phyloP scores from a whole-genome alignment of 2,113 vertebrate species.

The Neolamprologus toae region DNA sequence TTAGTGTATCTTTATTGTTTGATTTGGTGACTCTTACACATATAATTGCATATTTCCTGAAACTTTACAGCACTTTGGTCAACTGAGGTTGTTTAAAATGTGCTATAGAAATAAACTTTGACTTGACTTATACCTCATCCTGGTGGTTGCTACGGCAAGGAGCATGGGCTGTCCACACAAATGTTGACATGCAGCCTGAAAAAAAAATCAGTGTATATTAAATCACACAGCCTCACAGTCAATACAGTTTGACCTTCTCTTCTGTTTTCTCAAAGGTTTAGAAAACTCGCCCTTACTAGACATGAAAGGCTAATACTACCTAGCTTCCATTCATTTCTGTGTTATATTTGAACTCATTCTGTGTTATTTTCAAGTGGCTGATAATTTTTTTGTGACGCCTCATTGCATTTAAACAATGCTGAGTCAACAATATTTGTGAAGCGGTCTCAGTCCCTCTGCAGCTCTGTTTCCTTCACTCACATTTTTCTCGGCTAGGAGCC shows the following conservation, averaged over 20 bases:
- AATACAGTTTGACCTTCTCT: not conserved
- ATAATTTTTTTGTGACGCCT: not conserved
- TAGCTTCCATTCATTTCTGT: not conserved
- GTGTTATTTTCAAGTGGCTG: not conserved
- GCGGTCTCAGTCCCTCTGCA: not conserved
- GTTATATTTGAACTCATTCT: not conserved
- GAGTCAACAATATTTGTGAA: constrained; percentile 14
- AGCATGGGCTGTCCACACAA: not conserved
- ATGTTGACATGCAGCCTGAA: not conserved
- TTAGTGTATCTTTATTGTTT: not conserved
- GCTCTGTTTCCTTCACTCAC: not conserved
- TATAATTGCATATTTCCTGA: not conserved
- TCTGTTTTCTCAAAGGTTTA: not conserved
- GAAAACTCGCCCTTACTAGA: not conserved
- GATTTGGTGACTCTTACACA: not conserved
- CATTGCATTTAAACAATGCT: not conserved
- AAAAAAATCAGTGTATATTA: not conserved
- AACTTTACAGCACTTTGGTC: not conserved
- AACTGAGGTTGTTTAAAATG: not conserved
- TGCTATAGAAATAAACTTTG: not conserved
- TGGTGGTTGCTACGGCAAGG: not conserved
- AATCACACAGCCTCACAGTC: not conserved
- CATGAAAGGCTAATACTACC: not conserved
- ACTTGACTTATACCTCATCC: not conserved
- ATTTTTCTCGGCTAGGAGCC: not conserved